These are phyloP conservation scores for Drosophila tristis DNA, from an alignment of 1,140 invertebrate species.

Conservation along the genomic window DNA sequence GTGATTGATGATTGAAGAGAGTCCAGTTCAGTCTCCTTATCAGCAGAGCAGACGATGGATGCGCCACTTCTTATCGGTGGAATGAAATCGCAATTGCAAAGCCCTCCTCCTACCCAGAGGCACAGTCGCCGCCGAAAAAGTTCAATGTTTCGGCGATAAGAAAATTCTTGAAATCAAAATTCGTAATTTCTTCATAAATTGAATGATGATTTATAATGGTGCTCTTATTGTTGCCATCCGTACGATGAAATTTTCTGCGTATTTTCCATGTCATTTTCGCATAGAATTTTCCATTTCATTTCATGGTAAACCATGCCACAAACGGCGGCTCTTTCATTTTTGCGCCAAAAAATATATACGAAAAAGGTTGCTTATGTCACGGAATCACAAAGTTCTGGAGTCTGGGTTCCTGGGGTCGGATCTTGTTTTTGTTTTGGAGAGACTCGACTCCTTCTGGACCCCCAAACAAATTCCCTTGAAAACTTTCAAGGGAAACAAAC, in stretches of 20 bases:
- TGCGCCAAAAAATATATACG: slow-evolving; percentile 67
- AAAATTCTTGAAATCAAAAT: slow-evolving; percentile 25
- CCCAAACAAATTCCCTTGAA: slow-evolving; percentile 7
- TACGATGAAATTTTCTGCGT: slow-evolving; percentile 72
- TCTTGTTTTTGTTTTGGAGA: slow-evolving; percentile 3
- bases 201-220: slow-evolving; percentile 22
- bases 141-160: too few relatives aligned
- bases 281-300: slow-evolving; percentile 81
- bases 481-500: not conserved
- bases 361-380: slow-evolving; percentile 47
- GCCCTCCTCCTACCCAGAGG: too few relatives aligned
- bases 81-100: too few relatives aligned
- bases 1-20: too few relatives aligned
- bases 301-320: slow-evolving; percentile 46
- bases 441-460: slow-evolving; percentile 11
- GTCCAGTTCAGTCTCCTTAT: too few relatives aligned
- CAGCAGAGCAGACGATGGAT: too few relatives aligned
- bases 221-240: slow-evolving; percentile 45
- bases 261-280: slow-evolving; percentile 84
- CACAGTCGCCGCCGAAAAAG: not conserved
- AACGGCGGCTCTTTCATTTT: slow-evolving; percentile 54
- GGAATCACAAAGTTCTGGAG: slow-evolving; percentile 27
- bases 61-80: too few relatives aligned
- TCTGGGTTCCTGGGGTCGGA: slow-evolving; percentile 1
- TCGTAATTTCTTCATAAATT: slow-evolving; percentile 26